Conservation (phyloP, 2,797 vertebrate species). For the Melanotaenia maccullochi region DNA sequence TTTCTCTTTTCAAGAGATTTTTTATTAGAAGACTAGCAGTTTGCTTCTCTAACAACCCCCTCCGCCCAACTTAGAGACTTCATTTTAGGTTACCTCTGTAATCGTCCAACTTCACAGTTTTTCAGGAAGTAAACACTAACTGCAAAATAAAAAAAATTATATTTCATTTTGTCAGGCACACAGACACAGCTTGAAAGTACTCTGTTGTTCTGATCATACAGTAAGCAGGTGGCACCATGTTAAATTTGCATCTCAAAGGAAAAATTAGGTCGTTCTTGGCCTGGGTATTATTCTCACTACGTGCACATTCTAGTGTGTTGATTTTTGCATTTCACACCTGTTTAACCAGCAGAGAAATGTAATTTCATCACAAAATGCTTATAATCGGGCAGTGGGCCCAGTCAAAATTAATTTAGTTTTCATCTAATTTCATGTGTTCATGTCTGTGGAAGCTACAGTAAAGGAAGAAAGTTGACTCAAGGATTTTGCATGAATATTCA, state of each 20-base stretch:
- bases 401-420: constrained; percentile 1
- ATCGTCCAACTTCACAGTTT: background rate
- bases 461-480: background rate
- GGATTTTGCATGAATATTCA: background rate
- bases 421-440: background rate
- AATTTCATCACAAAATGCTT: background rate
- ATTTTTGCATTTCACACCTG: constrained; percentile 3
- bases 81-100: background rate
- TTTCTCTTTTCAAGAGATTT: background rate
- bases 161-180: background rate
- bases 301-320: background rate
- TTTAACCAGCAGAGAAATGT: background rate
- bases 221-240: background rate
- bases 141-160: background rate
- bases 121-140: background rate
- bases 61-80: background rate
- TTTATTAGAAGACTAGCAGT: constrained; percentile 11
- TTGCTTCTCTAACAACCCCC: constrained; percentile 10
- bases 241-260: background rate
- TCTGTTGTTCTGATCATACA: background rate
- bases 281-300: background rate
- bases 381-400: background rate
- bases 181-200: background rate
- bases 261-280: background rate
- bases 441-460: background rate